Evolutionary conservation across 2,113 vertebrate genomes (phyloP), one percentile per base, ranked within the genome.

Genomic region (Octodon degus): DNA sequence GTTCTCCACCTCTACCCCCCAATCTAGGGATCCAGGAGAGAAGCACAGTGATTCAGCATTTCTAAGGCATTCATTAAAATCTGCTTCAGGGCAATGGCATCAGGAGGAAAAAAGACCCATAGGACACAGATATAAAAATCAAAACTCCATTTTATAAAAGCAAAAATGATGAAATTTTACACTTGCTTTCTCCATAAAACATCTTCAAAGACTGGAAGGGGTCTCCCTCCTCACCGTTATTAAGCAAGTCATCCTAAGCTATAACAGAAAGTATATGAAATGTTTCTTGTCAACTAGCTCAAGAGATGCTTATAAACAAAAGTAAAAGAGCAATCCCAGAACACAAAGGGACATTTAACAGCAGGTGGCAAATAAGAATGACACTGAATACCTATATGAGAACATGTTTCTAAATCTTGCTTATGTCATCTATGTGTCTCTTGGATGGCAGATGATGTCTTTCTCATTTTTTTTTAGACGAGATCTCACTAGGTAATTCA

Each of bases 1-100:
- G n/a, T 74, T 94, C 60, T 96, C 58, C 58, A 94, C n/a, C 24
- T 96, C 90, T 90, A 70, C 20, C 53, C 87, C 90, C 90, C 47
- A 62, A 34, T 40, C 67, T 20, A 81, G 87, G 63, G 60, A 94
- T 91, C 80, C 47, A 81, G 17, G 82, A 93, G 85, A 77, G 50
- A 32, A 25, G 63, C 89, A 95, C 79, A 77, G 76, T 98, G 97
- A 98, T 30, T 98, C 97, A 97, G 97, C 97, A 97, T 85, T 96
- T 97, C 92, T 70, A 70, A 77, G 25, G 68, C 86, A 63, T 43
- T 95, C 83, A 34, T 82, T 89, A 96, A 93, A 93, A 96, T 80
- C 53, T 92, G 95, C 80, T 94, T 55, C 77, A 81, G 11, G 20
- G 81, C 91, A 47, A 80, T 20, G 47, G 82, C 94, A 93, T 67